Evolutionary conservation across 2,888 invertebrate genomes (phyloP).

Genomic region (Apotomis turbidana): DNA sequence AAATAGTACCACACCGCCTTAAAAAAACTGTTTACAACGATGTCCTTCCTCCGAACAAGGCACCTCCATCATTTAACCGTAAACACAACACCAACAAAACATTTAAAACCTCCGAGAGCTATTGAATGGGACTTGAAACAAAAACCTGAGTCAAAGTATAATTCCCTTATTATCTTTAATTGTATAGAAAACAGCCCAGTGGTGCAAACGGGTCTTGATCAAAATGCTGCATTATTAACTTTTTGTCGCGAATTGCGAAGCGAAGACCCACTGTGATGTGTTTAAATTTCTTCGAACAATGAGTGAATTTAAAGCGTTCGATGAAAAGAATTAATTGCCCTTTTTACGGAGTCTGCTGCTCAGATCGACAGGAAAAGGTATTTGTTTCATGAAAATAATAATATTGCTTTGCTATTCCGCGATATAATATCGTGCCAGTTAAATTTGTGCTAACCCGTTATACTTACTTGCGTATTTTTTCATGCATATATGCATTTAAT

Average conservation of each 20-base stretch:
- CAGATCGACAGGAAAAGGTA: slow-evolving; percentile 7
- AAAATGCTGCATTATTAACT: slow-evolving; percentile 50
- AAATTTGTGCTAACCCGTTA: no score
- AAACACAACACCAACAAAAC: neutral
- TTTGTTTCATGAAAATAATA: slow-evolving; percentile 12
- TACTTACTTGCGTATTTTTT: no score
- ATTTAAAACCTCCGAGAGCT: slow-evolving; percentile 3
- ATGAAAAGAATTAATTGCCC: slow-evolving; percentile 37
- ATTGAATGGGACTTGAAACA: slow-evolving; percentile 31
- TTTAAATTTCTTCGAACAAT: slow-evolving; percentile 41
- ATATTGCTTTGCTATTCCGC: no score
- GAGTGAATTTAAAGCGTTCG: slow-evolving; percentile 28
- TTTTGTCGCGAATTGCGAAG: slow-evolving; percentile 54
- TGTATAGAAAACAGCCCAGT: slow-evolving; percentile 41
- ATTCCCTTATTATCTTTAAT: slow-evolving; percentile 43
- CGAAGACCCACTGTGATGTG: slow-evolving; percentile 51
- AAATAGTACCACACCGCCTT: neutral
- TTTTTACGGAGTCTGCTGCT: slow-evolving; percentile 25
- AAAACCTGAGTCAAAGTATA: slow-evolving; percentile 33
- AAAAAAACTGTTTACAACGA: no score
- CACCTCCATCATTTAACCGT: slow-evolving; percentile 14
- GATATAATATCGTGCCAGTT: no score
- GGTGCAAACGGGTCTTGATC: slow-evolving; percentile 52
- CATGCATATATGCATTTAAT: no score
- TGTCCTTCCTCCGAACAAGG: neutral